Evolutionary conservation across 1,140 invertebrate species (phyloP).

Genomic region (Sycobia sp.): DNA sequence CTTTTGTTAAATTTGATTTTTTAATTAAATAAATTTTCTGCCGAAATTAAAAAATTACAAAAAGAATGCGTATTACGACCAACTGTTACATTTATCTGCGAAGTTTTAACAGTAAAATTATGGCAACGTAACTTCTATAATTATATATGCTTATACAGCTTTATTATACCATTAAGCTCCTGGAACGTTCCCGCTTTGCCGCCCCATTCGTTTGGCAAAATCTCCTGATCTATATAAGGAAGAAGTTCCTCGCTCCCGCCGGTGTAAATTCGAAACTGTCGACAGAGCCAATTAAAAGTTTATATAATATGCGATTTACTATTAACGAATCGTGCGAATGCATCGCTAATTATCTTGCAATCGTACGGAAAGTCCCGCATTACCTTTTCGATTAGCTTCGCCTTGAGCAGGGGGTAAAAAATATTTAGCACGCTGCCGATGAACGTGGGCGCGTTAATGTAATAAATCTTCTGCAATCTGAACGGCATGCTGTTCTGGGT

Average conservation of each 20-base stretch:
- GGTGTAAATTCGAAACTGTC: constrained; percentile 43
- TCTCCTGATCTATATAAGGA: constrained; percentile 55
- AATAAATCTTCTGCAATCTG: constrained; percentile 51
- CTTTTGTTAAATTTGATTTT: too few relatives aligned
- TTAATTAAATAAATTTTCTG: too few relatives aligned
- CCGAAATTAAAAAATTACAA: too few relatives aligned
- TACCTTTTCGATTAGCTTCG: constrained; percentile 56
- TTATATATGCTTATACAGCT: too few relatives aligned
- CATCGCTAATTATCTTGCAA: neutral
- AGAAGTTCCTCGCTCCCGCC: constrained; percentile 51
- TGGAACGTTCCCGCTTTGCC: constrained; percentile 57
- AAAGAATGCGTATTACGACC: too few relatives aligned
- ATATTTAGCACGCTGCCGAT: constrained; percentile 50
- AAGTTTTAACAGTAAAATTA: too few relatives aligned
- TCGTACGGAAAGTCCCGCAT: too few relatives aligned
- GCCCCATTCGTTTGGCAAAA: constrained; percentile 61
- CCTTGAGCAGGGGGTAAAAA: constrained; percentile 56
- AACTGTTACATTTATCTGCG: too few relatives aligned
- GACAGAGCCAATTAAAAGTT: neutral
- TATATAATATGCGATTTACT: neutral
- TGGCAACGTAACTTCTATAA: too few relatives aligned
- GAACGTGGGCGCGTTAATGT: constrained; percentile 52
- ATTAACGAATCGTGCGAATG: neutral
- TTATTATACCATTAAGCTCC: constrained; percentile 58
- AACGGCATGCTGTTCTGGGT: constrained; percentile 59